Evolutionary conservation across 2,113 vertebrate species (phyloP).

Genomic region (Tautogolabrus adspersus): DNA sequence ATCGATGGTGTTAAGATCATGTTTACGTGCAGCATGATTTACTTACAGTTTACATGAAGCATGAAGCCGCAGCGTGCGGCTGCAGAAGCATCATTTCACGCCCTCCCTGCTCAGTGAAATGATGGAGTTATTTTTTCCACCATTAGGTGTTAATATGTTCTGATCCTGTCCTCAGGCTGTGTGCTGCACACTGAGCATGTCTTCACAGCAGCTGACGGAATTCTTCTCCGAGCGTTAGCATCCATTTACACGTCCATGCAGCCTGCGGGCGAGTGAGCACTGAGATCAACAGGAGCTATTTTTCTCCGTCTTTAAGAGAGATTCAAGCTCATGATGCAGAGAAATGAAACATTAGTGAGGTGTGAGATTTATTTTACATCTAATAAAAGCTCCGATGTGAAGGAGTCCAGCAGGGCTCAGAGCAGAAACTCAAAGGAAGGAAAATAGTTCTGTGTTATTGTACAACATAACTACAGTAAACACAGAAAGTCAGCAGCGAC

Average conservation of each 20-base stretch:
- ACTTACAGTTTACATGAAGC: neutral
- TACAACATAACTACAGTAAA: no score
- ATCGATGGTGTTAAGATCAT: neutral
- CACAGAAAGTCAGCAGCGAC: no score
- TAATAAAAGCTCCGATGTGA: no score
- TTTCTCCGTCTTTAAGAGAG: neutral
- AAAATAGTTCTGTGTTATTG: no score
- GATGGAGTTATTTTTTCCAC: constrained; percentile 13
- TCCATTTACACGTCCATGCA: constrained; percentile 19
- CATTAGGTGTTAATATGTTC: constrained; percentile 39
- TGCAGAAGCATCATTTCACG: constrained; percentile 20
- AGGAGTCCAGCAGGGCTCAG: neutral
- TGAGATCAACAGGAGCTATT: neutral
- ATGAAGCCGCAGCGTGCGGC: neutral
- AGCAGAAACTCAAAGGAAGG: no score
- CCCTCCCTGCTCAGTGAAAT: neutral
- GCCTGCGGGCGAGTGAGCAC: neutral
- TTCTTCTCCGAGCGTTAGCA: constrained; percentile 7
- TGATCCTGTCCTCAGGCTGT: constrained; percentile 20
- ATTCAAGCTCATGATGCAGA: neutral
- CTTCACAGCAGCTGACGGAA: constrained; percentile 8
- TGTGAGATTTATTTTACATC: neutral
- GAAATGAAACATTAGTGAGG: neutral
- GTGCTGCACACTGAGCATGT: neutral
- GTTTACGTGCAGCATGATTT: constrained; percentile 12